phyloP scores from a whole-genome alignment of 2,113 vertebrate species.

The Junco hyemalis region DNA sequence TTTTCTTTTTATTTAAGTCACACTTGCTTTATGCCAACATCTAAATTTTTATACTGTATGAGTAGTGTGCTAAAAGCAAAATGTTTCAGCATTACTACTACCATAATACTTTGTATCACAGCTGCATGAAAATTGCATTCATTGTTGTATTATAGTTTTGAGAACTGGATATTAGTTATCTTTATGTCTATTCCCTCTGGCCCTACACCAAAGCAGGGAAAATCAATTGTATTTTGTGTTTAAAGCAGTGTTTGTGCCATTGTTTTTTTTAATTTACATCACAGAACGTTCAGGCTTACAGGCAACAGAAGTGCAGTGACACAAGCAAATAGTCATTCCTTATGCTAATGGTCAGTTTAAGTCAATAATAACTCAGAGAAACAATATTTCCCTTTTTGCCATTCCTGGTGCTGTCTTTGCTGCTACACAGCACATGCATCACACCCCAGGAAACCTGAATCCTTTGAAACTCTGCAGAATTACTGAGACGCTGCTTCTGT shows the following conservation, averaged over 20 bases:
- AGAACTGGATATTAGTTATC: conserved; percentile 4
- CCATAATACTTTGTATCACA: conserved; percentile 1
- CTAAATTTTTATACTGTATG: background rate
- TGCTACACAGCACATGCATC: background rate
- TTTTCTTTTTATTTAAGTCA: background rate
- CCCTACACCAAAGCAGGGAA: conserved; percentile 30
- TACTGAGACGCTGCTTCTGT: background rate
- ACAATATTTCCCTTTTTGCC: background rate
- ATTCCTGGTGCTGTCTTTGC: background rate
- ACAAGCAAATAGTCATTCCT: background rate
- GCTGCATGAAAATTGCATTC: conserved; percentile 18
- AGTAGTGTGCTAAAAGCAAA: background rate
- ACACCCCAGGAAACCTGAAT: background rate
- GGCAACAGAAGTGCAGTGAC: background rate
- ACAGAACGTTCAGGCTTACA: background rate
- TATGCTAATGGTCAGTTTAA: background rate
- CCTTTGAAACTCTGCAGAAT: background rate
- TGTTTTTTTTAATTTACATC: conserved; percentile 10
- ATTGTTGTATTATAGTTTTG: conserved; percentile 7
- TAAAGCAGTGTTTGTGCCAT: background rate
- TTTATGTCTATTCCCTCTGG: conserved; percentile 30
- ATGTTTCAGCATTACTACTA: background rate
- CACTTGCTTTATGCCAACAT: background rate
- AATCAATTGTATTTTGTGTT: conserved; percentile 42
- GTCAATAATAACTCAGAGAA: background rate